A percentile compares a stretch with the other conserved stretches of the same genome.
Conservation (phyloP, 2,888 invertebrate species). For the Hemicrepidius hirtus region DNA sequence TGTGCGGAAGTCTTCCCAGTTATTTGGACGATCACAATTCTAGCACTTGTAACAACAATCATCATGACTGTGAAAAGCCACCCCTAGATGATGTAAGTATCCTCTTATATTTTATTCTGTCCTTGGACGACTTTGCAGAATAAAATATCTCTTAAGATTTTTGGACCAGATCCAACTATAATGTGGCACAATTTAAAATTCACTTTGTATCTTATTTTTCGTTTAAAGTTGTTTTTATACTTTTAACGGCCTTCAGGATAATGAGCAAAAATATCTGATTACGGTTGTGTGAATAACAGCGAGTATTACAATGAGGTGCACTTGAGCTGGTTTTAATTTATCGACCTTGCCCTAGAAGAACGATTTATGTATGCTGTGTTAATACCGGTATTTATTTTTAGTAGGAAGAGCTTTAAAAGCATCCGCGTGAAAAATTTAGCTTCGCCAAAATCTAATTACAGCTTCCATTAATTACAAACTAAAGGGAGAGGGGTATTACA, state of each 20-base stretch:
- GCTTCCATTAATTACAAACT: background rate
- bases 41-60: constrained; percentile 66
- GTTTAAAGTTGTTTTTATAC: too few species aligned
- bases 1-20: constrained; percentile 80
- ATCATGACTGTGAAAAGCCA: constrained; percentile 66
- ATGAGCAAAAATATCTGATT: background rate
- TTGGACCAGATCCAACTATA: too few species aligned
- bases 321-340: constrained; percentile 9
- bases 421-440: constrained; percentile 7
- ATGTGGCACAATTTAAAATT: too few species aligned
- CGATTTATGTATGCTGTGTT: background rate
- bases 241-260: background rate
- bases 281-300: constrained; percentile 6
- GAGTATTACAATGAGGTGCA: constrained; percentile 1
- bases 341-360: constrained; percentile 1
- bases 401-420: background rate
- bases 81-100: constrained; percentile 60
- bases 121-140: too few species aligned
- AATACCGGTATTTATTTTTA: background rate
- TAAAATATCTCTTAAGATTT: too few species aligned
- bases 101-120: too few species aligned
- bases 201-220: too few species aligned
- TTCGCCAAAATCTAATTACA: constrained; percentile 1
- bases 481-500: too few species aligned
- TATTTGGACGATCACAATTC: constrained; percentile 79